These are phyloP conservation scores for Chironex yamaguchii DNA, from an alignment of 30 jellyfish, hydroid and myxozoan species.

Conservation along the genomic window DNA sequence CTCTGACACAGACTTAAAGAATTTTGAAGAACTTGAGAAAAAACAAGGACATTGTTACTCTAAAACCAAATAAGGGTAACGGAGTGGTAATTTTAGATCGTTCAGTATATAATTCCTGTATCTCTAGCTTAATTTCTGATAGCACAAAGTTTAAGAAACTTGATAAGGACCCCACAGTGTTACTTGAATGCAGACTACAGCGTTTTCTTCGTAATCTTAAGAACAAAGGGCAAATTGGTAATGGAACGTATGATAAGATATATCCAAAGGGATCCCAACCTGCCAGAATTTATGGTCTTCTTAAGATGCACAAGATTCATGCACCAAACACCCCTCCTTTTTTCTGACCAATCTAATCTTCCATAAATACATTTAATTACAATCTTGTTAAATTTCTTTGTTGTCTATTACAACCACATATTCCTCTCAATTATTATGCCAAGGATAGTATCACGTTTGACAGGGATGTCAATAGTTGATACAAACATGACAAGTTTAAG, in stretches of 20 bases:
- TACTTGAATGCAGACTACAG: constrained; percentile 12
- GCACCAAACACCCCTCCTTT: no score
- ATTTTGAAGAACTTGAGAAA: background rate
- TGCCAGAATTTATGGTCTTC: constrained; percentile 11
- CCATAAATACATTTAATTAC: background rate
- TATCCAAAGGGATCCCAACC: constrained; percentile 18
- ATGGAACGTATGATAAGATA: background rate
- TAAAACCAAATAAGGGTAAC: constrained; percentile 25
- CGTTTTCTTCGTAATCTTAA: constrained; percentile 18
- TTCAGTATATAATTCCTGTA: background rate
- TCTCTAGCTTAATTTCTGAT: background rate
- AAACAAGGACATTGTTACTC: background rate
- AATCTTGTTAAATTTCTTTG: background rate
- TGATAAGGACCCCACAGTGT: constrained; percentile 1
- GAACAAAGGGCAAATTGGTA: background rate
- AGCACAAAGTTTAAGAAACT: constrained; percentile 11
- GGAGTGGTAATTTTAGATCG: constrained; percentile 54
- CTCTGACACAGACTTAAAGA: background rate
- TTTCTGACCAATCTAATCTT: background rate
- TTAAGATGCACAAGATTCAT: constrained; percentile 1
- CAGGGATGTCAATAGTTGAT: background rate
- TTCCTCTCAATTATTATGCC: background rate
- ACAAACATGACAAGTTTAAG: background rate
- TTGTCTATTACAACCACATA: constrained; percentile 29
- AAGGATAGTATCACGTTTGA: background rate